A percentile compares a stretch with the other conserved stretches of the same genome.
phyloP scores from a whole-genome alignment of 2,797 vertebrate genomes.

The Tamandua tetradactyla region DNA sequence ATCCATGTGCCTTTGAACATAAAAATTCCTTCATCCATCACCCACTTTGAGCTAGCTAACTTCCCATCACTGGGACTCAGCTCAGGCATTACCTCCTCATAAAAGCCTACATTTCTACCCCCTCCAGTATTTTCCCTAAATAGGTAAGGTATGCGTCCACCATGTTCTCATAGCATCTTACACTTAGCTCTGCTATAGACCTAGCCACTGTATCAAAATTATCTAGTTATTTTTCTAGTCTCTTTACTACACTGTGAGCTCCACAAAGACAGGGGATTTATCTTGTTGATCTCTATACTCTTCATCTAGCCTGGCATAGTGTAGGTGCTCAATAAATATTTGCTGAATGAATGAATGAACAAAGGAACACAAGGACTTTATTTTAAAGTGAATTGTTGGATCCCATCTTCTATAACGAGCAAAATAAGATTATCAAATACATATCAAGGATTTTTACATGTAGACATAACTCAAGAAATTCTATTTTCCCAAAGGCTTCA shows the following conservation, averaged over 20 bases:
- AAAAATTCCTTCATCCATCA: neutral
- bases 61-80: neutral
- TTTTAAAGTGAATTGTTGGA: slow-evolving; percentile 18
- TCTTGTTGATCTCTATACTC: neutral
- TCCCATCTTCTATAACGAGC: neutral
- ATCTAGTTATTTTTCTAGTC: neutral
- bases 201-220: neutral
- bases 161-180: neutral
- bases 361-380: neutral
- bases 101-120: neutral
- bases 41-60: neutral
- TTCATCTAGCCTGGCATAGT: neutral
- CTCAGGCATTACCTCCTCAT: neutral
- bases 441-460: slow-evolving; percentile 27
- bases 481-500: neutral
- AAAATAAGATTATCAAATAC: neutral
- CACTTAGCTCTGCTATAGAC: neutral
- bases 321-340: neutral
- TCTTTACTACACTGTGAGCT: neutral
- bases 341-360: neutral
- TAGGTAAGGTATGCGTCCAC: neutral
- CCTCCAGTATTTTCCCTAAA: neutral
- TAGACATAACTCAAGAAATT: slow-evolving; percentile 28
- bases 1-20: neutral
- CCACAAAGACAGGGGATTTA: neutral